phyloP scores from a whole-genome alignment of 2,113 vertebrate species.

The Poecile atricapillus region DNA sequence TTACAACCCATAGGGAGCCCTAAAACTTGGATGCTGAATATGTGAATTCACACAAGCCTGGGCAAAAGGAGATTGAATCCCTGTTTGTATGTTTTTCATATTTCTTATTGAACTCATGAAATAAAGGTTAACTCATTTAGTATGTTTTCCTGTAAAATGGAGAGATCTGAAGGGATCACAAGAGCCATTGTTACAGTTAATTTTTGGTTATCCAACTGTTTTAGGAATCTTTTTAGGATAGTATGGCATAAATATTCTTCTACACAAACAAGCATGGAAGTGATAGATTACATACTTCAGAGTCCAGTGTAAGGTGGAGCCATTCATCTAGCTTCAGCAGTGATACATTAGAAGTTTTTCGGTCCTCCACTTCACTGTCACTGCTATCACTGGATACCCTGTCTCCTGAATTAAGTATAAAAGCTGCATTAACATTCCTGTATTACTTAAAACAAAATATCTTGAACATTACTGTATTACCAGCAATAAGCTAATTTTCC shows the following conservation, averaged over 20 bases:
- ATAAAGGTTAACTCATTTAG: not conserved
- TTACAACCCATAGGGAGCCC: not conserved
- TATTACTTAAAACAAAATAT: not conserved
- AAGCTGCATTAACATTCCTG: not conserved
- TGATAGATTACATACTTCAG: conserved; percentile 73
- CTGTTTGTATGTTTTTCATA: not conserved
- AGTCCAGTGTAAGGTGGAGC: conserved; percentile 84
- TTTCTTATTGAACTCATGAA: not conserved
- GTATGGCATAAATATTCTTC: not conserved
- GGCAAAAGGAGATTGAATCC: not conserved
- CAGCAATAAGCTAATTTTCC: not conserved
- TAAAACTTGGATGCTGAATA: not conserved
- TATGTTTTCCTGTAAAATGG: not conserved
- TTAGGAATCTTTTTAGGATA: not conserved
- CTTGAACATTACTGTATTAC: not conserved
- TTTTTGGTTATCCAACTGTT: not conserved
- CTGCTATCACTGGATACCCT: conserved; percentile 76
- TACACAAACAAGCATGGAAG: not conserved
- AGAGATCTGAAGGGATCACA: accelerated
- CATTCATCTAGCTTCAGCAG: conserved; percentile 88
- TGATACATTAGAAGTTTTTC: conserved; percentile 65
- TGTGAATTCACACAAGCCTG: not conserved
- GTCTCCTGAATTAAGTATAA: conserved; percentile 51
- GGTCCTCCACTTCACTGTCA: conserved; percentile 87
- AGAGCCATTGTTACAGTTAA: not conserved